Evolutionary conservation across 2,888 invertebrate genomes (phyloP), one percentile per base, ranked within the genome.

Genomic region (Chydorus sphaericus): DNA sequence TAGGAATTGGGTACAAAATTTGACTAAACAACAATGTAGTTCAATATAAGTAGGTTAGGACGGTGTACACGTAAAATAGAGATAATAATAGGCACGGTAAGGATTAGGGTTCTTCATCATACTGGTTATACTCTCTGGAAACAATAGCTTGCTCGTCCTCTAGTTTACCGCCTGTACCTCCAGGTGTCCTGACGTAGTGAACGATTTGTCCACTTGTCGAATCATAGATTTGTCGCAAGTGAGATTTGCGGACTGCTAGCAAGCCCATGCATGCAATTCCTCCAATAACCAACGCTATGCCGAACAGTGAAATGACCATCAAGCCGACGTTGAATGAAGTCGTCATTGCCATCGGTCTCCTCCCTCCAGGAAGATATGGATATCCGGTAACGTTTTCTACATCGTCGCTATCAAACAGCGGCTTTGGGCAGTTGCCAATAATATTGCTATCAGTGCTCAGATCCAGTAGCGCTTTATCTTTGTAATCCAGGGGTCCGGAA

Each of bases 401-500:
- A n/a, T 23, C 26, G 28, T 44, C 28, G 23, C 20, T 44, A 23
- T n/a, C n/a, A n/a, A n/a, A n/a, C n/a, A n/a, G n/a, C n/a, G n/a
- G n/a, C n/a, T n/a, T n/a, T n/a, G n/a, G n/a, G n/a, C 44, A 44
- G 14, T 44, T 44, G 2, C 23, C 44, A 23, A n/a, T n/a, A n/a
- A 44, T 44, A 14, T 44, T 44, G 10, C 11, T 26, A 26, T 44
- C 44, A 48, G 23, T 14, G 16, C 11, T 36, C 20, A 55, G 31
- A 29, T 30, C 26, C n/a, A 31, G 18, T 5, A 55, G 36, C 20
- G 48, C 20, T 18, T 71, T 66, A 5, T 74, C 73, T 48, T 70
- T 69, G 55, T 74, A 66, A 1, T 68, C 68, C 1, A 70, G 66
- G 0, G 79, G 79, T 0, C 71, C 69, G 1, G 69, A 71, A 51